Evolutionary conservation across 2,888 invertebrate species (phyloP).

Genomic region (Thecophora atra): DNA sequence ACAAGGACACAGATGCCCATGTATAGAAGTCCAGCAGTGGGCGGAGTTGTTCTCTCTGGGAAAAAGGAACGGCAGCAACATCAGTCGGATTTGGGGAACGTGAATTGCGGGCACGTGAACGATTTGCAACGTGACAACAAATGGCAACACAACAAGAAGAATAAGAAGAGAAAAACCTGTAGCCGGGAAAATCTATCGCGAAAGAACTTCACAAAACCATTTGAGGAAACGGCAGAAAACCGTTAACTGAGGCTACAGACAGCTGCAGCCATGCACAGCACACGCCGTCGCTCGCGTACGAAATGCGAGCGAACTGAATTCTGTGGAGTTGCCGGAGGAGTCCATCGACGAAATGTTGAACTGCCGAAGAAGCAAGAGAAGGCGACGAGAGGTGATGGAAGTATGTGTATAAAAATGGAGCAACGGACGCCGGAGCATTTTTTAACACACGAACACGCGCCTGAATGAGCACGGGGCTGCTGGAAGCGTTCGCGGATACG

Average conservation of each 20-base stretch:
- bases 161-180: conserved; percentile 44
- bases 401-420: neutral
- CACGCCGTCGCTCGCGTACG: neutral
- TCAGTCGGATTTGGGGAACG: conserved; percentile 30
- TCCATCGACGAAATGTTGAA: neutral
- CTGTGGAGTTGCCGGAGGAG: neutral
- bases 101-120: conserved; percentile 33
- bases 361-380: neutral
- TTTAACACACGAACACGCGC: conserved; percentile 20
- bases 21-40: neutral
- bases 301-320: neutral
- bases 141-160: conserved; percentile 42
- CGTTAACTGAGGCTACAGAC: too few relatives aligned
- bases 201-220: conserved; percentile 17
- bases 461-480: neutral
- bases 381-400: neutral
- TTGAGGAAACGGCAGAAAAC: conserved; percentile 9
- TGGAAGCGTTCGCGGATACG: neutral
- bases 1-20: neutral
- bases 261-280: neutral
- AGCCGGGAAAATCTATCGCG: conserved; percentile 49
- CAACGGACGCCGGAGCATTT: conserved; percentile 1
- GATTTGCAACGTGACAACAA: conserved; percentile 51
- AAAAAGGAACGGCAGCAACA: conserved; percentile 18
- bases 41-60: too few relatives aligned